Evolutionary conservation across 1,140 invertebrate genomes (phyloP).

Genomic region (Aphis craccivora): DNA sequence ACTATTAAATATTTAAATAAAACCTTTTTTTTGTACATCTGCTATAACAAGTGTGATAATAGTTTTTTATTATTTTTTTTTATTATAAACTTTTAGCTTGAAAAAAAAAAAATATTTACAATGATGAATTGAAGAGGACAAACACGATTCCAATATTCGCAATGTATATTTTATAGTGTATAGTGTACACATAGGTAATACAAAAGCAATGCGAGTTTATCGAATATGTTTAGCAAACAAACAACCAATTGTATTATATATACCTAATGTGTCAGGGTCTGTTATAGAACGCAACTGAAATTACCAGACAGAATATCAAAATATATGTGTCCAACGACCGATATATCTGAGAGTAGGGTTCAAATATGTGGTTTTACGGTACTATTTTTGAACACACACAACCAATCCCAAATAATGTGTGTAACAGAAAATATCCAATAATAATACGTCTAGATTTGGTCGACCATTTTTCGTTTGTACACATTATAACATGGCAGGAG

Average conservation of each 20-base stretch:
- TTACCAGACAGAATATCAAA: neutral
- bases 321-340: neutral
- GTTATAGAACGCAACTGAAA: neutral
- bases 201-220: neutral
- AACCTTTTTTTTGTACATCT: neutral
- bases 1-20: neutral
- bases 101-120: neutral
- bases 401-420: neutral
- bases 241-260: neutral
- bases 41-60: too few relatives aligned
- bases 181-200: neutral
- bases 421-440: constrained; percentile 2
- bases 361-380: neutral
- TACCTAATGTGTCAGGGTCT: neutral
- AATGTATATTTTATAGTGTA: neutral
- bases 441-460: neutral
- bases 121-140: neutral
- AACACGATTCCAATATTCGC: neutral
- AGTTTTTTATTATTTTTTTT: too few relatives aligned
- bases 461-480: neutral
- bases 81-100: too few relatives aligned
- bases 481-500: neutral
- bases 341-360: neutral
- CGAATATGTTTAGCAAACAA: neutral
- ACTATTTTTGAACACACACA: neutral